Base-by-base conservation (phyloP, 2,888 invertebrate genomes). In the Cinara cedri region DNA sequence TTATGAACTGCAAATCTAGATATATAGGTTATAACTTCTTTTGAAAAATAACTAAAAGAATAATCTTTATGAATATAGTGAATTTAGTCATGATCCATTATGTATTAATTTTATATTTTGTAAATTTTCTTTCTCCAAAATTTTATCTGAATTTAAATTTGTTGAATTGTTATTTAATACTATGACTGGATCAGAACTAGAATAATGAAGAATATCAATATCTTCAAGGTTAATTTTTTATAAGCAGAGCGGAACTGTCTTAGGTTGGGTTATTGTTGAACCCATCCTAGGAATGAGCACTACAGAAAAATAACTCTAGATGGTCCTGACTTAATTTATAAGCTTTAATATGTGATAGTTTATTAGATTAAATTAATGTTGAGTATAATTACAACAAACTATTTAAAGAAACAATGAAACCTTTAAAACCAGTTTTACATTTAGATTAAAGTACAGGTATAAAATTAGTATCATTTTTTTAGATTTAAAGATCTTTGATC, bases 1-100 rank as follows among this genome's bases (percentile, higher is more conserved):
- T 76, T 65, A 26, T 66, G 42, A 21, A 66, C 68, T 55, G 68
- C 68, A 76, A 76, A 76, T 14, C 57, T 57, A 3, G 55, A 54
- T 51, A 68, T 76, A 21, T 76, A 68, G 0, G 55, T 55, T 2
- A 76, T 57, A 42, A 76, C 55, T 44, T 76, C 42, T 70, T 70
- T 70, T 11, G 70, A 6, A 42, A 55, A 70, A 55, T 66, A 57
- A 70, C 55, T 65, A 16, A 75, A 51, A 26, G 26, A 9, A n/a
- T 54, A 51, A 11, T n/a, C 0, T 66, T 66, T 49, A 66, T 16
- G 14, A 16, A 49, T 49, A 26, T 19, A 66, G 14, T 0, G 66
- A 66, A 24, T 66, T 66, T 66, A 66, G 11, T 62, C 42, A n/a
- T 62, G 62, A 42, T 62, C 42, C 62, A 62, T 57, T 3, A 72